Conservation (phyloP, 2,113 vertebrate genomes). For the Dunckerocampus dactyliophorus region DNA sequence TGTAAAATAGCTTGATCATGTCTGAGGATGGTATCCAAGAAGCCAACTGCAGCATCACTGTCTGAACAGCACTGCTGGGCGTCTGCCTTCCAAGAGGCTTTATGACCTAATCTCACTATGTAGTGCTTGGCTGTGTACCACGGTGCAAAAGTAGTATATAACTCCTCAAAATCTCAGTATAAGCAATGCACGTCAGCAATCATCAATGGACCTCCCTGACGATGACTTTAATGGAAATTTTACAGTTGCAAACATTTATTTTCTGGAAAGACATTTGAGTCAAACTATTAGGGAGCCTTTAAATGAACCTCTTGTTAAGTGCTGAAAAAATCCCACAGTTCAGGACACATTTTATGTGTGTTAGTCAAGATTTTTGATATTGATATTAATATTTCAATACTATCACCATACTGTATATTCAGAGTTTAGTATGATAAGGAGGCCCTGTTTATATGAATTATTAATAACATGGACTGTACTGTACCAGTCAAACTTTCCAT, state of each 20-base stretch:
- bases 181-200: conserved; percentile 55
- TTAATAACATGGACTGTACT: no score
- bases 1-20: conserved; percentile 35
- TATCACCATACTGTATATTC: no score
- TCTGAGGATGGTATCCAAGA: conserved; percentile 25
- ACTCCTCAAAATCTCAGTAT: conserved; percentile 44
- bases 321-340: not conserved
- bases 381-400: no score
- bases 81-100: conserved; percentile 36
- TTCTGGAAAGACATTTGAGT: conserved; percentile 8
- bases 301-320: not conserved
- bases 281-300: not conserved
- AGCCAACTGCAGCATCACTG: conserved; percentile 15
- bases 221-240: conserved; percentile 18
- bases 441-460: no score
- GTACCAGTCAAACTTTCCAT: no score
- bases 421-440: no score
- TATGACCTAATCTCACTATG: conserved; percentile 62
- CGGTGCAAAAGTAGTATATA: conserved; percentile 27
- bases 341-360: no score
- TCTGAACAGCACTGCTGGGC: conserved; percentile 31
- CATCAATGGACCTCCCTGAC: conserved; percentile 33
- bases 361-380: no score
- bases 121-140: conserved; percentile 52
- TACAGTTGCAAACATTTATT: conserved; percentile 10